A percentile compares a stretch with the other conserved stretches of the same genome.
phyloP scores from a whole-genome alignment of 2,888 invertebrate genomes.

The Eupithecia subfuscata region DNA sequence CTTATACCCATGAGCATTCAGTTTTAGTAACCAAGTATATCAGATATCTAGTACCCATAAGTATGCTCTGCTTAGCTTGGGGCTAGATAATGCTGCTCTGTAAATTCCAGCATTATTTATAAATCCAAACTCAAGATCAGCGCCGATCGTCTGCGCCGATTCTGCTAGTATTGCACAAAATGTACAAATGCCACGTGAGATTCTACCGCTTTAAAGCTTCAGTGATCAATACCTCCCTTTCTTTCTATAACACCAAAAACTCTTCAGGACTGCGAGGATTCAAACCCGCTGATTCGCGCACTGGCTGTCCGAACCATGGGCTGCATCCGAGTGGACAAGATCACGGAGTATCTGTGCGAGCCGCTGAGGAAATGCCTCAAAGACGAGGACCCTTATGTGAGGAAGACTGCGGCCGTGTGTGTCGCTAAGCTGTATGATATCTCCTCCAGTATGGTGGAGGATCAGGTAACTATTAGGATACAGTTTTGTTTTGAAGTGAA shows the following conservation, averaged over 20 bases:
- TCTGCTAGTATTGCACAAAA: not conserved
- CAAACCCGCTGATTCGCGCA: constrained; percentile 99
- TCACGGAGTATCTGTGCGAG: constrained; percentile 99
- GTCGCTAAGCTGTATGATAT: constrained; percentile 99
- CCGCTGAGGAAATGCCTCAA: constrained; percentile 97
- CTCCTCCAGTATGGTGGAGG: constrained; percentile 87
- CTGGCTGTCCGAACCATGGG: constrained; percentile 99
- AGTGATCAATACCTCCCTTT: constrained; percentile 46
- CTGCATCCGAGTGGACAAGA: constrained; percentile 99
- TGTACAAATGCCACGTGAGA: constrained; percentile 25
- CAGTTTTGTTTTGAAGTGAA: too few species aligned
- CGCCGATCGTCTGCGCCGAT: too few species aligned
- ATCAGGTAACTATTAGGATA: constrained; percentile 61
- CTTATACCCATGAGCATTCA: too few species aligned
- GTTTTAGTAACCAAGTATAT: too few species aligned
- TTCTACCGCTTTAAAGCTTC: constrained; percentile 59
- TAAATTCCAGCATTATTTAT: too few species aligned
- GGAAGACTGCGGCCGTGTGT: constrained; percentile 99
- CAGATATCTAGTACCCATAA: too few species aligned
- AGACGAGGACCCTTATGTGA: constrained; percentile 98
- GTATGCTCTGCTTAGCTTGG: too few species aligned
- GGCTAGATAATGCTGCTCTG: too few species aligned
- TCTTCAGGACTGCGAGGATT: constrained; percentile 99
- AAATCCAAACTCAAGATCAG: too few species aligned
- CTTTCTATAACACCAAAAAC: constrained; percentile 19